Conservation (phyloP, 2,797 vertebrate species). For the Typhlichthys subterraneus region DNA sequence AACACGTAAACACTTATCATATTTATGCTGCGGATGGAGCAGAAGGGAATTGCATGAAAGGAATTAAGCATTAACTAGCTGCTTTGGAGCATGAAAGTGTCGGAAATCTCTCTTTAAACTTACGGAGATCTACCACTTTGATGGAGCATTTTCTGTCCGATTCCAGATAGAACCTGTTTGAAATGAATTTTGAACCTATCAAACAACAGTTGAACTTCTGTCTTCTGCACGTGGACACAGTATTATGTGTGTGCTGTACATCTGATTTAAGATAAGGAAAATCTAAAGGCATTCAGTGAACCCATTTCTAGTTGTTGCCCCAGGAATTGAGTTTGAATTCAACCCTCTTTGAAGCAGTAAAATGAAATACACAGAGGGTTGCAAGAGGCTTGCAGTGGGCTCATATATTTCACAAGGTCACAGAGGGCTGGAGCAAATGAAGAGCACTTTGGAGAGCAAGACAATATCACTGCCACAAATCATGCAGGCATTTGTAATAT, state of each 20-base stretch:
- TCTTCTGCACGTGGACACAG: not conserved
- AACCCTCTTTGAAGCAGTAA: no score
- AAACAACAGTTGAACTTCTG: not conserved
- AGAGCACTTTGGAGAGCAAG: no score
- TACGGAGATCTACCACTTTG: slow-evolving; percentile 8
- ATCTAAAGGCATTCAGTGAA: not conserved
- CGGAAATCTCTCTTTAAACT: slow-evolving; percentile 1
- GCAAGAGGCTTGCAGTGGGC: no score
- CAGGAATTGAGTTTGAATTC: no score
- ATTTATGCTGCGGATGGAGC: slow-evolving; percentile 23
- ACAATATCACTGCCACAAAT: no score
- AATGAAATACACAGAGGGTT: no score
- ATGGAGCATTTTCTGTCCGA: not conserved
- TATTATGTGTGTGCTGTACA: not conserved
- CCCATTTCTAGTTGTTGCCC: no score
- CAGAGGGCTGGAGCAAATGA: no score
- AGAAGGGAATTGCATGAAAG: slow-evolving; percentile 12
- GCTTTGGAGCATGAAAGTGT: slow-evolving; percentile 3
- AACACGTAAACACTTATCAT: slow-evolving; percentile 40
- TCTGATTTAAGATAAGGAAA: not conserved
- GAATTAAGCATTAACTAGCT: slow-evolving; percentile 24
- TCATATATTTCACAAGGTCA: no score
- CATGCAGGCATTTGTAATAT: no score
- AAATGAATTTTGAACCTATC: slow-evolving; percentile 3
- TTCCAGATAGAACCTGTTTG: not conserved